Conservation (phyloP, 1,140 invertebrate genomes). For the Tetragonula clypearis region DNA sequence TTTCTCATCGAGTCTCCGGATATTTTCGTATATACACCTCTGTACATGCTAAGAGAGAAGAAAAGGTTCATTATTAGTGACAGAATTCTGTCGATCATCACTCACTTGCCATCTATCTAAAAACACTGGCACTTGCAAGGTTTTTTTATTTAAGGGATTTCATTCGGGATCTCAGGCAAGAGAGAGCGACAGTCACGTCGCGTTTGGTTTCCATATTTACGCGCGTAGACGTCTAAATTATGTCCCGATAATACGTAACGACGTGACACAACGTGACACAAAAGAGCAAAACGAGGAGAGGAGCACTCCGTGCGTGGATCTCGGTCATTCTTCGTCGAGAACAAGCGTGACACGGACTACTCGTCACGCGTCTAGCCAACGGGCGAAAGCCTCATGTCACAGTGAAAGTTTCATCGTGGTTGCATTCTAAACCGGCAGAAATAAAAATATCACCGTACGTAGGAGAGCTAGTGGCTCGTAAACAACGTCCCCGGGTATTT, state of each 20-base stretch:
- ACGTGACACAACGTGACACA: too few relatives aligned
- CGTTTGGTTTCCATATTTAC: neutral
- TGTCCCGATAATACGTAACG: neutral
- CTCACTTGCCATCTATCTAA: too few relatives aligned
- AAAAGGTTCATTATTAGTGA: too few relatives aligned
- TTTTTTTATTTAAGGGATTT: too few relatives aligned
- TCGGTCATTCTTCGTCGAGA: neutral
- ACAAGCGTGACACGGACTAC: neutral
- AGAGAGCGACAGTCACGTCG: neutral
- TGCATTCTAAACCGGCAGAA: constrained; percentile 25
- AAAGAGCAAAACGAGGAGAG: neutral
- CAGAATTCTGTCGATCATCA: too few relatives aligned
- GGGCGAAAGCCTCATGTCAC: neutral
- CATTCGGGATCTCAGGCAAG: too few relatives aligned
- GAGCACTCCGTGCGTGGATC: neutral
- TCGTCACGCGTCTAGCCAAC: constrained; percentile 8
- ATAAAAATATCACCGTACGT: constrained; percentile 38
- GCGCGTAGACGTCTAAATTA: too few relatives aligned
- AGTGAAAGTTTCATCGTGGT: constrained; percentile 36
- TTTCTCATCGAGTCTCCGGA: too few relatives aligned
- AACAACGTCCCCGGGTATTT: constrained; percentile 23
- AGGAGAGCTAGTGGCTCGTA: constrained; percentile 26
- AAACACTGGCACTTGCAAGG: too few relatives aligned
- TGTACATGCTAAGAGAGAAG: too few relatives aligned
- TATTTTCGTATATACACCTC: too few relatives aligned